A percentile compares a stretch with the other conserved stretches of the same genome.
Evolutionary conservation across 1,140 invertebrate genomes (phyloP).

Genomic region (Monochamus saltuarius): DNA sequence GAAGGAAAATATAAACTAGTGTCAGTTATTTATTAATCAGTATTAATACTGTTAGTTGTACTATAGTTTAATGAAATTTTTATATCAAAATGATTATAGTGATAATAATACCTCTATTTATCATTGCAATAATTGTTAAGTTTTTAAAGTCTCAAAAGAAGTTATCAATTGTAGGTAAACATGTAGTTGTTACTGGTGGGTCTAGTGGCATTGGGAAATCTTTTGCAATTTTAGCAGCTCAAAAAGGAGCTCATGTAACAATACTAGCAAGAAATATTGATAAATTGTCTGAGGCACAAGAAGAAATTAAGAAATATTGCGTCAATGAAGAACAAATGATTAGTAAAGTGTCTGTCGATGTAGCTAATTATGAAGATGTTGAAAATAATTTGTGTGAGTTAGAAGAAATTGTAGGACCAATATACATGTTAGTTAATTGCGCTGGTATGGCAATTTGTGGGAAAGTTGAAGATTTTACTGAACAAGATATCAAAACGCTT

Average conservation of each 20-base stretch:
- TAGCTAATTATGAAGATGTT: conserved; percentile 64
- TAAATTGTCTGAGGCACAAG: conserved; percentile 64
- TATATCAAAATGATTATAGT: too few species aligned
- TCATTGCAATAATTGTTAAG: too few species aligned
- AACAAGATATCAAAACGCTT: conserved; percentile 69
- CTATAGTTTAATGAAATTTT: too few species aligned
- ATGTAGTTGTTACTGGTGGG: conserved; percentile 84
- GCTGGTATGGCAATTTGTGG: conserved; percentile 81
- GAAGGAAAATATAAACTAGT: too few species aligned
- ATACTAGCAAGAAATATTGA: conserved; percentile 79
- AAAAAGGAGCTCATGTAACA: conserved; percentile 83
- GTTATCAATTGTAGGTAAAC: conserved; percentile 55
- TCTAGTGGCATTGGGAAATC: conserved; percentile 94
- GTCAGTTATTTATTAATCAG: too few species aligned
- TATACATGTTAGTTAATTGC: conserved; percentile 90
- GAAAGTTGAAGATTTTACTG: conserved; percentile 78
- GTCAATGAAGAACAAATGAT: conserved; percentile 62
- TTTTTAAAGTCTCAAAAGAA: too few species aligned
- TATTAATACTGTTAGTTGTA: too few species aligned
- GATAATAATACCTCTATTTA: too few species aligned
- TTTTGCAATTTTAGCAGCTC: conserved; percentile 73
- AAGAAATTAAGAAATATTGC: conserved; percentile 58
- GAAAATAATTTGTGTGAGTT: conserved; percentile 57
- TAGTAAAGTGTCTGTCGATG: conserved; percentile 71
- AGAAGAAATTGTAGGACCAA: conserved; percentile 60